Conservation (phyloP, 2,888 invertebrate genomes). For the Linnaemya vulpina region DNA sequence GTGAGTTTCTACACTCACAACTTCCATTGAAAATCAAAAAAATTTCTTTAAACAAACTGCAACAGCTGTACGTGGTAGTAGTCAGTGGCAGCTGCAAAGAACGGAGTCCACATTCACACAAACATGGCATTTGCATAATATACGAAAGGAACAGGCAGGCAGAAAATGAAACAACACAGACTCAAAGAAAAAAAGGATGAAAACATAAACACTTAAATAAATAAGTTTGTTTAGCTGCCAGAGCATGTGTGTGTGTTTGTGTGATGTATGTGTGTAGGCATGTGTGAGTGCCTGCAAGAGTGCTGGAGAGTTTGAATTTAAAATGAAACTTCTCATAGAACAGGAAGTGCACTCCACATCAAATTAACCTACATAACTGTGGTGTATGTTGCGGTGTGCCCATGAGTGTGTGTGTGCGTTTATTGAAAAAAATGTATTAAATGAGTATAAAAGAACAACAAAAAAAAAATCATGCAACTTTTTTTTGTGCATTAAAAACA, state of each 20-base stretch:
- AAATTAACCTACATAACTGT: conserved; percentile 70
- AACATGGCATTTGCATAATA: conserved; percentile 64
- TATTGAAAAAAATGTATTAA: conserved; percentile 24
- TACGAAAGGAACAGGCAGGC: conserved; percentile 56
- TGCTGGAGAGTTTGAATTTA: conserved; percentile 30
- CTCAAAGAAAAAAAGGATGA: not conserved
- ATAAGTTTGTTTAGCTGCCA: not conserved
- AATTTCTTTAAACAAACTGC: not conserved
- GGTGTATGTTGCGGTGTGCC: conserved; percentile 39
- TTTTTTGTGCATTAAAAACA: conserved; percentile 40
- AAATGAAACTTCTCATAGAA: conserved; percentile 61
- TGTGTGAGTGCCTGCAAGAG: not conserved
- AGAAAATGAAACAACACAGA: conserved; percentile 30
- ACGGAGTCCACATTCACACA: conserved; percentile 21
- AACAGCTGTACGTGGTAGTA: conserved; percentile 30
- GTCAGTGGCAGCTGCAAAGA: conserved; percentile 15
- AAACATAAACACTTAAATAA: not conserved
- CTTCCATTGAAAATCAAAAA: not conserved
- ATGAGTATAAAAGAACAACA: conserved; percentile 19
- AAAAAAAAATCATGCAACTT: conserved; percentile 28
- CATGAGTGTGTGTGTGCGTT: conserved; percentile 4
- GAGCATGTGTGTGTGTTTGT: not conserved
- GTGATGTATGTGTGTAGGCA: not conserved
- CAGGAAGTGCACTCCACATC: conserved; percentile 72
- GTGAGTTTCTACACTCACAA: conserved; percentile 5